Conservation (phyloP, 2,113 vertebrate species). For the Melanerpes formicivorus region DNA sequence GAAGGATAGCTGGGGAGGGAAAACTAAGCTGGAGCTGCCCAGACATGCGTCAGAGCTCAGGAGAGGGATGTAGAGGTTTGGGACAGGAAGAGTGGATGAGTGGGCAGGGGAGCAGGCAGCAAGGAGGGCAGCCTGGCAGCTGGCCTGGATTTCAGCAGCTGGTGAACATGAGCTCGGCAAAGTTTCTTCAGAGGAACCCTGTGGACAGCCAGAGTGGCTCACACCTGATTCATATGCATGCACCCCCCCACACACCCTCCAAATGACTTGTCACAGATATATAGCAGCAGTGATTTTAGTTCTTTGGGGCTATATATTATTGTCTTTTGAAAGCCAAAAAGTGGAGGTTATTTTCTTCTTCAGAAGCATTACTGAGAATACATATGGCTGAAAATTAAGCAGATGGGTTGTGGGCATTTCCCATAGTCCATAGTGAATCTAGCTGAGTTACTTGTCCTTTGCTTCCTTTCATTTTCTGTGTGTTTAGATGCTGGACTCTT, state of each 20-base stretch:
- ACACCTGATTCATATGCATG: not conserved
- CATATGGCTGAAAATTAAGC: not conserved
- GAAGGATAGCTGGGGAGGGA: not conserved
- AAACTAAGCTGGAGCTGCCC: not conserved
- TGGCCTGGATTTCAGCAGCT: not conserved
- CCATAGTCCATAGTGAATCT: not conserved
- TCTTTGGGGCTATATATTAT: not conserved
- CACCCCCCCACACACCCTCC: too few relatives aligned
- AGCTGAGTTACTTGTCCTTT: not conserved
- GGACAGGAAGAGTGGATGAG: not conserved
- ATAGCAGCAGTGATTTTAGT: not conserved
- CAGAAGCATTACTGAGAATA: not conserved
- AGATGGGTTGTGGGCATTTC: not conserved
- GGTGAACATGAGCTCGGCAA: fast-evolving
- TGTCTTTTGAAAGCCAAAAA: not conserved
- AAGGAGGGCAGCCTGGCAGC: not conserved
- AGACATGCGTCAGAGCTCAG: not conserved
- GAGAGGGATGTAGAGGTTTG: fast-evolving
- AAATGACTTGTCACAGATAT: not conserved
- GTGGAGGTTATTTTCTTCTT: not conserved
- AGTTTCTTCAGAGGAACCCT: not conserved
- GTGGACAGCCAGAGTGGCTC: fast-evolving
- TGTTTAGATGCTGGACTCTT: not conserved
- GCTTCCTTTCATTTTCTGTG: not conserved
- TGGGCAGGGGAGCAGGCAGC: not conserved